A percentile compares a stretch with the other conserved stretches of the same genome.
Conservation (phyloP, 2,888 invertebrate genomes). For the Athalia rosae region DNA sequence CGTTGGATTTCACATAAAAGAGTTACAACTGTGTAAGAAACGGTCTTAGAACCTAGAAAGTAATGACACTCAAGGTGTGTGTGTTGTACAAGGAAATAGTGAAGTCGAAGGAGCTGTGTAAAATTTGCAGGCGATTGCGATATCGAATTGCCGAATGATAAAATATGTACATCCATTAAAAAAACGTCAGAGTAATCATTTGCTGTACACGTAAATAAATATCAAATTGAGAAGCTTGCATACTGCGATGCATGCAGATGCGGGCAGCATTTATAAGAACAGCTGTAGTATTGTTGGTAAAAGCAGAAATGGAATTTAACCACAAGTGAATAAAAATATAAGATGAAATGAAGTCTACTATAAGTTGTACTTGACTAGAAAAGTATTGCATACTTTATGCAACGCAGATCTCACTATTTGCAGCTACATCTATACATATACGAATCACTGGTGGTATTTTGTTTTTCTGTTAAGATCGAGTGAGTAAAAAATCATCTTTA, state of each 20-base stretch:
- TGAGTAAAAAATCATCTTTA: neutral
- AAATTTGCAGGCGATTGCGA: neutral
- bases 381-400: neutral
- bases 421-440: neutral
- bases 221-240: slow-evolving; percentile 27
- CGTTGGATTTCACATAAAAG: neutral
- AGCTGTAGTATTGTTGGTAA: neutral
- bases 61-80: neutral
- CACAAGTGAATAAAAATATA: neutral
- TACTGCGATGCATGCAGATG: slow-evolving; percentile 22
- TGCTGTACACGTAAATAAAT: neutral
- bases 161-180: neutral
- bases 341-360: neutral
- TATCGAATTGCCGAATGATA: neutral
- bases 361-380: neutral
- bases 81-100: slow-evolving; percentile 1
- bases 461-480: neutral
- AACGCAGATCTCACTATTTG: slow-evolving; percentile 18
- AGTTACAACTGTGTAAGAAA: neutral
- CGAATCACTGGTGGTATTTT: neutral
- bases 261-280: slow-evolving; percentile 7
- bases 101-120: neutral
- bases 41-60: neutral
- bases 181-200: neutral
- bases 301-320: neutral